These are phyloP conservation scores for Brachystomella parvula DNA, from an alignment of 1,140 invertebrate species.

Conservation along the genomic window DNA sequence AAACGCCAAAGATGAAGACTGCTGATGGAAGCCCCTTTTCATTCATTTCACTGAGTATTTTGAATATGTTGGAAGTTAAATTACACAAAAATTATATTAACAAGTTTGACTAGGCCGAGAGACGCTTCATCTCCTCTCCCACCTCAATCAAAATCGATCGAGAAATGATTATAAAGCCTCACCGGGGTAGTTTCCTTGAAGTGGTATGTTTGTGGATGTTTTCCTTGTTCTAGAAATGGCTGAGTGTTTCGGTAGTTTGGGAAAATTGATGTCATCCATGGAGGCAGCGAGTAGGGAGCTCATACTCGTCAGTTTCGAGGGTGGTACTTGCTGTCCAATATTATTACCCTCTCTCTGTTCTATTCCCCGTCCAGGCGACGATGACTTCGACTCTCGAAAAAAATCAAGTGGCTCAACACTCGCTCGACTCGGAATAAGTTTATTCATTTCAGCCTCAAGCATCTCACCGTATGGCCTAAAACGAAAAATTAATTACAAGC, in stretches of 20 bases:
- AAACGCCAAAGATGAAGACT: no score
- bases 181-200: not conserved
- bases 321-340: not conserved
- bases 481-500: no score
- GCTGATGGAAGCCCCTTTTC: no score
- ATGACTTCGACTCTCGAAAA: constrained; percentile 45
- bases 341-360: not conserved
- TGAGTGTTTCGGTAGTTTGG: constrained; percentile 20
- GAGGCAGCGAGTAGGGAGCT: constrained; percentile 23
- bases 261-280: constrained; percentile 30
- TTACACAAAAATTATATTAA: no score
- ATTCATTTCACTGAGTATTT: no score
- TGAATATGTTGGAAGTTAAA: no score
- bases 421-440: constrained; percentile 45
- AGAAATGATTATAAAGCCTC: no score
- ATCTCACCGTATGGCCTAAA: constrained; percentile 73
- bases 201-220: constrained; percentile 28
- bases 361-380: constrained; percentile 36
- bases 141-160: no score
- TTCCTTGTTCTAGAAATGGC: constrained; percentile 25
- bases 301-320: constrained; percentile 38
- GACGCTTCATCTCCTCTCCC: no score
- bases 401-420: constrained; percentile 40
- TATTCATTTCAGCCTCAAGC: constrained; percentile 73
- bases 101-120: no score